Evolutionary conservation across 92 coral and sea anemone genomes (phyloP), one percentile per base, ranked within the genome.

Genomic region (Zoanthus solanderi): DNA sequence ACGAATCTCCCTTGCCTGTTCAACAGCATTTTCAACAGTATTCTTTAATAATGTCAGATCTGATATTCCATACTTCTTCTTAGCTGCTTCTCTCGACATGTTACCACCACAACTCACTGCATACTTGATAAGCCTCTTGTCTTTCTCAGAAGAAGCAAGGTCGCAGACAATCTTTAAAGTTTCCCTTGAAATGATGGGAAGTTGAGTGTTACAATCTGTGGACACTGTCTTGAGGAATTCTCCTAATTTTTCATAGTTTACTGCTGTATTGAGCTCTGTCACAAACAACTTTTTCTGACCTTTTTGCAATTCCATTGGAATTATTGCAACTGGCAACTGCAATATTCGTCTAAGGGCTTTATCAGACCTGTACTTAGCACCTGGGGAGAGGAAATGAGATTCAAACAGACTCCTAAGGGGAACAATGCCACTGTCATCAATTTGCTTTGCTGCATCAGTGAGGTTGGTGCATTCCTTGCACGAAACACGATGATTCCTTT

Each of bases 161-260:
- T 92, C 91, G 79, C 95, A 87, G 11, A 92, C 60, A 60, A 89
- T 82, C 78, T 90, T 92, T 71, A 92, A 87, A 79, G 89, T 92
- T 87, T 87, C 95, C 67, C 81, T 76, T 65, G 76, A 65, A 58
- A 83, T 83, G 76, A 47, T 69, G 53, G 76, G 87, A 30, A 83
- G 50, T 65, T 52, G 57, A 72, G 69, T 53, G 37, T 30, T 53
- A 50, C 53, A 29, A 53, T 72, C 17, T 23, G 58, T 74, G 42
- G 74, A 75, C 82, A 65, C 72, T 32, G 72, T 57, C 83, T 85
- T 72, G 48, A 56, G 80, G 71, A 85, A 85, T 47, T 85, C 72
- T 57, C 72, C 81, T 68, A 85, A 32, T 60, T 74, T 75, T 56
- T 72, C 73, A 85, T 75, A 74, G 71, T 85, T 84, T 46, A 83